Conservation (phyloP, 2,113 vertebrate species). For the Hippopotamus amphibius region DNA sequence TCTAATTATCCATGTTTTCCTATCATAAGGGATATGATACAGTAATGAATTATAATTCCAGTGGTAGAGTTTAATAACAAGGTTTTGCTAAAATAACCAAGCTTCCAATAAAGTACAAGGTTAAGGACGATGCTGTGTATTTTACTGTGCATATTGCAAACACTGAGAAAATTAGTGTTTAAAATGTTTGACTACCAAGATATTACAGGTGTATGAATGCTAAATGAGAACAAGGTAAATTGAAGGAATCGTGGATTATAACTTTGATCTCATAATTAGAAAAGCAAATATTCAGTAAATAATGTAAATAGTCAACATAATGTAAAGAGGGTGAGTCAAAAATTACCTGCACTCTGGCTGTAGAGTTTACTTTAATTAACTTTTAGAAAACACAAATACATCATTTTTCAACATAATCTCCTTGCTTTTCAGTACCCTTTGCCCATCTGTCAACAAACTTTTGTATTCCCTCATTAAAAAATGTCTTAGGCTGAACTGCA, state of each 20-base stretch:
- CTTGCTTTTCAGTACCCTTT: no score
- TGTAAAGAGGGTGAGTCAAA: background rate
- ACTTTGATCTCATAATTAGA: slow-evolving; percentile 7
- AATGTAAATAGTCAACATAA: background rate
- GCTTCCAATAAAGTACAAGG: background rate
- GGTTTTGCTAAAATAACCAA: slow-evolving; percentile 6
- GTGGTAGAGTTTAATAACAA: background rate
- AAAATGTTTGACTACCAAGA: background rate
- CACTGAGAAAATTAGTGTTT: slow-evolving; percentile 35
- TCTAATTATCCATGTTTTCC: background rate
- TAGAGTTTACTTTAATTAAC: no score
- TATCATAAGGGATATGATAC: background rate
- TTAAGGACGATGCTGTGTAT: background rate
- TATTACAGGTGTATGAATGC: background rate
- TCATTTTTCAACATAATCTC: no score
- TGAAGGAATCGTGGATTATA: background rate
- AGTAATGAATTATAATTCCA: slow-evolving; percentile 3
- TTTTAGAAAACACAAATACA: background rate
- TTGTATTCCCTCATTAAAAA: no score
- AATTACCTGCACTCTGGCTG: no score
- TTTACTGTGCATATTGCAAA: background rate
- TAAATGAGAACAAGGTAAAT: background rate
- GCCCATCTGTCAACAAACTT: no score
- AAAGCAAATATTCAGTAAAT: background rate
- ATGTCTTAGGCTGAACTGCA: no score